Base-by-base conservation (phyloP, 92 coral and sea anemone genomes). In the Paragorgia papillata region DNA sequence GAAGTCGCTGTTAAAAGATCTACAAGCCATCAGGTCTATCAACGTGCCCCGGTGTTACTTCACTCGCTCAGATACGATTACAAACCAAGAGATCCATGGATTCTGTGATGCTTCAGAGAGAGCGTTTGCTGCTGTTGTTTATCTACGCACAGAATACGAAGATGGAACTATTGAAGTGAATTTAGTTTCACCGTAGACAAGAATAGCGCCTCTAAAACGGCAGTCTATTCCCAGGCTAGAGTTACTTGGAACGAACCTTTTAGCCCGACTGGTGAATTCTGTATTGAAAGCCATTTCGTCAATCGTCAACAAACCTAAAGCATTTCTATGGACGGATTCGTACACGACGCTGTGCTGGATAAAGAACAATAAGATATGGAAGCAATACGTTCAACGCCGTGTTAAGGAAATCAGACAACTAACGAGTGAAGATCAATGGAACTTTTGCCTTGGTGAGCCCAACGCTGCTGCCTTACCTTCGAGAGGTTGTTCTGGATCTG, bases 321-420 rank as follows among this genome's bases (percentile, higher is more conserved):
- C 22, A 53, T 53, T 53, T 18, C 19, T n/a, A n/a, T 69, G 76
- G 76, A 69, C 76, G 1, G 76, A 69, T 43, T 69, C 76, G 1
- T 41, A 18, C 18, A 44, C 61, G 4, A 34, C 61, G 20, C 34
- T 69, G 2, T 41, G 58, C 28, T 69, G 76, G 76, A 69, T 69
- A 25, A n/a, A 69, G 34, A 44, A 44, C 34, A 69, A 41, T n/a
- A 69, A 43, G 28, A 22, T 20, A 12, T 69, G 61, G 61, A 69
- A 43, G 17, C 76, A 40, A 19, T 69, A 18, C 22, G 76, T 69
- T 10, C 57, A 69, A 17, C 26, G 53, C 30, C 26, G 76, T 3
- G 76, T 69, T 1, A 17, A 19, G 0, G 76, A 69, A 41, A 69
- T 69, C n/a, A 43, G 76, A 43, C 3, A 27, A 43, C 1, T 46